These are phyloP conservation scores for Trinectes maculatus DNA, from an alignment of 2,113 vertebrate genomes.

Conservation along the genomic window DNA sequence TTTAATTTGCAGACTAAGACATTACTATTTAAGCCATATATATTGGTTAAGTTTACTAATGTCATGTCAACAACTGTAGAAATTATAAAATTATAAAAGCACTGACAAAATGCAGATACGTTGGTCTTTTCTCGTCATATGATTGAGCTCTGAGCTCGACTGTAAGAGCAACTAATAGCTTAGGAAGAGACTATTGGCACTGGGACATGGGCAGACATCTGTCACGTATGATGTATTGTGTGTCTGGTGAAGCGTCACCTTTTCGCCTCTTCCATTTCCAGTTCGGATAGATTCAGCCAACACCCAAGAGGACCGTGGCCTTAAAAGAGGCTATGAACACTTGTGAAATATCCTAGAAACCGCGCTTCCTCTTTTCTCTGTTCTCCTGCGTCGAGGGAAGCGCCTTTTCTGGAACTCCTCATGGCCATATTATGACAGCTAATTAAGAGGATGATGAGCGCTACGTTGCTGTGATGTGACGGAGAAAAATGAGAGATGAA, in stretches of 20 bases:
- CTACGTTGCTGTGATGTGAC: constrained; percentile 67
- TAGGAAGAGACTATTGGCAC: constrained; percentile 22
- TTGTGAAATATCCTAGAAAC: constrained; percentile 69
- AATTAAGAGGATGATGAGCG: constrained; percentile 80
- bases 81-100: too few relatives aligned
- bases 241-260: constrained; percentile 51
- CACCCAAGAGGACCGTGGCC: constrained; percentile 49
- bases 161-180: constrained; percentile 24
- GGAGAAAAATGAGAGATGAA: constrained; percentile 67
- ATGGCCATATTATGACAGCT: constrained; percentile 79
- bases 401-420: constrained; percentile 72
- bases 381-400: constrained; percentile 64
- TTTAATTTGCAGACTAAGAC: too few relatives aligned
- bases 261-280: constrained; percentile 60
- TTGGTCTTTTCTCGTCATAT: neutral
- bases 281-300: constrained; percentile 37
- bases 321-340: constrained; percentile 61
- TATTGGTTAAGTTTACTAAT: too few relatives aligned
- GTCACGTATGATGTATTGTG: constrained; percentile 62
- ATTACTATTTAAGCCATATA: too few relatives aligned
- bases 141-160: neutral
- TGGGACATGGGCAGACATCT: constrained; percentile 47
- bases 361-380: constrained; percentile 34
- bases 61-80: too few relatives aligned
- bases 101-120: neutral